Evolutionary conservation across 2,888 invertebrate genomes (phyloP).

Genomic region (Athalia rosae): DNA sequence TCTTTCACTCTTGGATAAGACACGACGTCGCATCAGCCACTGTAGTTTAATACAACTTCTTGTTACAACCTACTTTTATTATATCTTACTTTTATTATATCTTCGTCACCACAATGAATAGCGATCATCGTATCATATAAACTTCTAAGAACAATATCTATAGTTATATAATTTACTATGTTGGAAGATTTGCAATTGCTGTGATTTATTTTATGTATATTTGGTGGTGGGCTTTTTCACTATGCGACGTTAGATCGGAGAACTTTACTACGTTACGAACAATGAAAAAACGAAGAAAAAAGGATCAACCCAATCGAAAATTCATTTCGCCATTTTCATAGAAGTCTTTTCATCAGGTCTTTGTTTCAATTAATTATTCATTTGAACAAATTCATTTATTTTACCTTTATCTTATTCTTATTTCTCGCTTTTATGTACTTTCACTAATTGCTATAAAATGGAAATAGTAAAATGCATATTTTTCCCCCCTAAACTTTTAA

Average conservation of each 20-base stretch:
- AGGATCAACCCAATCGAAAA: too few relatives aligned
- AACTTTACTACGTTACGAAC: not conserved
- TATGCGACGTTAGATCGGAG: not conserved
- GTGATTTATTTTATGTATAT: not conserved
- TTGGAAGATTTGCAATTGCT: constrained; percentile 56
- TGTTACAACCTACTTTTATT: constrained; percentile 1
- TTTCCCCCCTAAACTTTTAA: too few relatives aligned
- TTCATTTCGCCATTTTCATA: too few relatives aligned
- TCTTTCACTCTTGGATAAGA: constrained; percentile 48
- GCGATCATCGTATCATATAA: not conserved
- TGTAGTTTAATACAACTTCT: constrained; percentile 34
- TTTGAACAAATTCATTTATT: too few relatives aligned
- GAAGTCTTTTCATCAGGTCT: too few relatives aligned
- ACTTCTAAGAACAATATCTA: too few relatives aligned
- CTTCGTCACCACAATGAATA: not conserved
- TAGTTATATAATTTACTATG: constrained; percentile 32
- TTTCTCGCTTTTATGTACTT: too few relatives aligned
- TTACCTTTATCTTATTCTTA: too few relatives aligned
- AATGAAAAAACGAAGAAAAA: too few relatives aligned
- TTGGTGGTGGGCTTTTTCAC: not conserved
- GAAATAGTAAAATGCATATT: too few relatives aligned
- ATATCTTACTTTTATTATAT: constrained; percentile 13
- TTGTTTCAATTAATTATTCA: too few relatives aligned
- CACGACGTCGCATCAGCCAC: constrained; percentile 54
- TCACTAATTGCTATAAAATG: too few relatives aligned